Base-by-base conservation (phyloP, 92 coral and sea anemone genomes). In the Diadumene lineata region DNA sequence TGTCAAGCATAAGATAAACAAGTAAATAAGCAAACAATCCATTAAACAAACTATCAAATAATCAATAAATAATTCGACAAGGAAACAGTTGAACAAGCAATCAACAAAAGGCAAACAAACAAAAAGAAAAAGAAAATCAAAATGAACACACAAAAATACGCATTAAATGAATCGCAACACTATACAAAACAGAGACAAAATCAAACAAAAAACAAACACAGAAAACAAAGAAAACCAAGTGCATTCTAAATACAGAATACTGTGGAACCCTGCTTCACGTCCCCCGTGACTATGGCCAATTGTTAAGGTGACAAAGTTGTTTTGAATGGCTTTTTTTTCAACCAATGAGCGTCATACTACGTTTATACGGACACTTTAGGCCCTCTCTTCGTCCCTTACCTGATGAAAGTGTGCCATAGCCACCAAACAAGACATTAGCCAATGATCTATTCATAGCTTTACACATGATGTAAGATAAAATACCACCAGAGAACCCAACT, bases 401-500 rank as follows among this genome's bases (percentile, higher is more conserved):
- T 31, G 98, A 92, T 64, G 98, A 91, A 8, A 86, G 79, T 17
- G 98, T 94, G 51, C 98, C 98, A 86, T 94, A 94, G 48, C 98
- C 98, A 38, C 98, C 98, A 62, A 94, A 94, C 73, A 94, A 68
- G 22, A 94, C 98, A 70, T 94, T 94, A 21, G 81, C 75, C 48
- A 94, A 75, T 11, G 98, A 94, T 62, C 98, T 90, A 69, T 94
- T 94, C 98, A 94, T 94, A 23, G 98, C 98, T 71, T 94, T 94
- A 82, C 98, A 94, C 98, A 94, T 94, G 80, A 94, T 94, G 73
- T 94, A 94, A n/a, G 98, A 94, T 58, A 94, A 88, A 70, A 94
- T 94, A 55, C 97, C 98, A 78, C 98, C 98, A 72, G 98, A 94
- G 90, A 94, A 94, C 23, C 98, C 98, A 8, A 94, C 98, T 66